Evolutionary conservation across 2,888 invertebrate species (phyloP), one percentile per base, ranked within the genome.

Genomic region (Caenorhabditis sp.): DNA sequence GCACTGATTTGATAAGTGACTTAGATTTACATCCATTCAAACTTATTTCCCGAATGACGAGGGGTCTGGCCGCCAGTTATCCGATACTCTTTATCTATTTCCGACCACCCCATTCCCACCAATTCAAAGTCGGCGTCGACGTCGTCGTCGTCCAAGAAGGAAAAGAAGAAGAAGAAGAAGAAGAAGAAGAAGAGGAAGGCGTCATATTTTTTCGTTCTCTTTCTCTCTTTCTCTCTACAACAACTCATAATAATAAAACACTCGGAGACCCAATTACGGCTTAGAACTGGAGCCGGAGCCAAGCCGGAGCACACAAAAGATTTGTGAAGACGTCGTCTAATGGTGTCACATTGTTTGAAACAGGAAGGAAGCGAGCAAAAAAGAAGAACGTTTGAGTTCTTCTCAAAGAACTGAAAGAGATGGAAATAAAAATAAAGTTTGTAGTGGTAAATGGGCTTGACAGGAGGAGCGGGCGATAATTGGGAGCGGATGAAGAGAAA

Each of bases 211-310:
- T 45, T 43, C 30, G 13, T 26, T 41, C 32, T 58, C 26, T 32
- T 46, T 32, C 35, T 46, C 41, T 52, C n/a, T 17, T 43, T 32
- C 43, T 53, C 55, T 45, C 46, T 46, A 55, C 53, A 52, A 41
- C 30, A 32, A 55, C 48, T 53, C 53, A 68, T 68, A 65, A 65
- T 55, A 63, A 52, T 63, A 58, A 58, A 66, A 66, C 56, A 65
- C 65, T 55, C 15, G 2, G 8, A 13, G 30, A 63, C 65, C 68
- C 68, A 68, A 68, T 68, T 68, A 68, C 52, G 68, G 68, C 58
- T 58, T 58, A 68, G 58, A 22, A 35, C 35, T 63, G 11, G 52
- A 52, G 32, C 13, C 15, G 15, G 7, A 9, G 2, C 20, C 45
- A 45, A 22, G 22, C 11, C 13, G 22, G 9, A 24, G 22, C n/a